Evolutionary conservation across 2,113 vertebrate genomes (phyloP), one percentile per base, ranked within the genome.

Genomic region (Caranx ignobilis): DNA sequence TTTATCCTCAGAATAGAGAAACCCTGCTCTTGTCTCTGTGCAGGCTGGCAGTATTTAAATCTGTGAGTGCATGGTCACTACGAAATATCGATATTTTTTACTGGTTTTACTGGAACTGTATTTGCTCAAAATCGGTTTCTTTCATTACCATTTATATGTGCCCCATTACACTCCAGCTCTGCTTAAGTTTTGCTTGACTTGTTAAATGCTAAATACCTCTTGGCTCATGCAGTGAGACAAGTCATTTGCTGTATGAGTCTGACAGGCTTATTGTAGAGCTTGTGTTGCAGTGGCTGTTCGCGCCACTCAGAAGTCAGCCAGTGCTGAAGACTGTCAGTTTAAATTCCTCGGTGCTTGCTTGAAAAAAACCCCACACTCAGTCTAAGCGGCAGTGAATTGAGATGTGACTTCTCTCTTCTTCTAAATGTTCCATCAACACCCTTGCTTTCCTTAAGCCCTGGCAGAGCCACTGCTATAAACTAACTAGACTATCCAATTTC

Each of bases 351-450:
- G 66, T 48, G 63, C 74, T 83, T 54, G 55, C 86, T 85, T 60
- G 76, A 76, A 79, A 87, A 89, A 26, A 26, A 26, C 26, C 26
- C 26, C 85, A 82, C 71, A 84, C 77, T 57, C 67, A 10, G 71
- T 85, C 64, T 82, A 86, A 89, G 86, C 57, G 31, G 75, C 70
- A 87, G 72, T 71, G 72, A 87, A 89, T 87, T 84, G 79, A 92
- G 90, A 92, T 85, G 85, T 91, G 91, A 89, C 88, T 91, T 81
- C 68, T 92, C 54, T 88, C 64, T 87, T 72, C 71, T 84, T 87
- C 84, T 80, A 87, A 92, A 91, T 83, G 88, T 86, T 92, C 91
- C 77, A 80, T 93, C 91, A 93, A 83, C 92, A 90, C 88, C 59
- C 81, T 81, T 45, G 61, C 74, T 87, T 73, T 81, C 68, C 84